A percentile compares a stretch with the other conserved stretches of the same genome.
Conservation (phyloP, 2,888 invertebrate genomes). For the Seira ritae region DNA sequence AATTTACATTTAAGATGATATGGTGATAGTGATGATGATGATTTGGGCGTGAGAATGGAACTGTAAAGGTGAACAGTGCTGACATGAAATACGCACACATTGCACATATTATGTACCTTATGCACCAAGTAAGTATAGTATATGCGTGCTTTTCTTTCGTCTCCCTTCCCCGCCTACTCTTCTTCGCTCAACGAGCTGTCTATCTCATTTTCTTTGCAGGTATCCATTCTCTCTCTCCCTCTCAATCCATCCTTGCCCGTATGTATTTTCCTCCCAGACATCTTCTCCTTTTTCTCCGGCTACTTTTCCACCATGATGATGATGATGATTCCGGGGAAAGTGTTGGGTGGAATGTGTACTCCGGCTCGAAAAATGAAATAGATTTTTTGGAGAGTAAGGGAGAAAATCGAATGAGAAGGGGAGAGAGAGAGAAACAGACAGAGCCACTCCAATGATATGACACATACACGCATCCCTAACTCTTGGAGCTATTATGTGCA, state of each 20-base stretch:
- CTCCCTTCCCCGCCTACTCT: slow-evolving; percentile 54
- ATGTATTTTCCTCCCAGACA: slow-evolving; percentile 27
- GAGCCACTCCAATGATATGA: slow-evolving; percentile 49
- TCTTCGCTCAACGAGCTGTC: slow-evolving; percentile 58
- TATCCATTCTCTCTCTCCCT: slow-evolving; percentile 40
- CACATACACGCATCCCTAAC: slow-evolving; percentile 38
- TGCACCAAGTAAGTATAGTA: background rate
- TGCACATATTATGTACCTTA: too few relatives aligned
- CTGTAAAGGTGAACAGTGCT: slow-evolving; percentile 60
- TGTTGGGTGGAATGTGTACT: slow-evolving; percentile 27
- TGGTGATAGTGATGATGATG: slow-evolving; percentile 56
- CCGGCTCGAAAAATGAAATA: slow-evolving; percentile 36
- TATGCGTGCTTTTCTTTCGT: slow-evolving; percentile 22
- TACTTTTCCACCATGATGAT: slow-evolving; percentile 20
- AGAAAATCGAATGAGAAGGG: slow-evolving; percentile 23
- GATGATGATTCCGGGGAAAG: slow-evolving; percentile 36
- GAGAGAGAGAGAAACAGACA: slow-evolving; percentile 31
- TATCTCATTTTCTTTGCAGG: slow-evolving; percentile 36
- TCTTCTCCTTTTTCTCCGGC: slow-evolving; percentile 68
- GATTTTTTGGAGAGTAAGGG: slow-evolving; percentile 20
- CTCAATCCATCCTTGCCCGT: slow-evolving; percentile 9
- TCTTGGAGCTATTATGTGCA: background rate
- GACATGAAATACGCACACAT: slow-evolving; percentile 47
- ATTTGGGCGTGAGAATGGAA: slow-evolving; percentile 73
- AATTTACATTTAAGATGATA: slow-evolving; percentile 30